Evolutionary conservation across 1,140 invertebrate genomes (phyloP), one percentile per base, ranked within the genome.

Genomic region (Drosophila pruinosa): DNA sequence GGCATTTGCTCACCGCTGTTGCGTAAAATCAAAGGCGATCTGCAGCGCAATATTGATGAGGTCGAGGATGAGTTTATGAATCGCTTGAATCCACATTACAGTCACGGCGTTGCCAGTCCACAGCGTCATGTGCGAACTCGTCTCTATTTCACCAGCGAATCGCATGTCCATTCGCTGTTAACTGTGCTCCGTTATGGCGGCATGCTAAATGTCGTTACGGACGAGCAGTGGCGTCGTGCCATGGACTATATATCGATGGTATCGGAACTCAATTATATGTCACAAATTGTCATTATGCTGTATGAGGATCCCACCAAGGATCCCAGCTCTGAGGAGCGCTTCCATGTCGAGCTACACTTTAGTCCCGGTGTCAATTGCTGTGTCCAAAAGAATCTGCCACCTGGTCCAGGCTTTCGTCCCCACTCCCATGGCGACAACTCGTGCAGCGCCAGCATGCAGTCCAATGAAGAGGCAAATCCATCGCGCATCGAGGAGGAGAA

Each of bases 261-360:
- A 0, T 97, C 98, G 0, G 99, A 99, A 92, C 93, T 99, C 1
- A 99, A 99, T 92, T 99, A 99, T 91, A 98, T 99, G 96, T 99
- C 98, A 0, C 99, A 99, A 92, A 97, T 99, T 50, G 98, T 99
- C 0, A 97, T 99, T 3, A 99, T 99, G 98, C 92, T 99, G n/a
- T 99, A 99, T 91, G 98, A 99, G 92, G 98, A 99, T 92, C 98
- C 98, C 3, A 99, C 97, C 0, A 99, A 99, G 92, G 97, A 97
- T 92, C 96, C 96, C 0, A 94, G 93, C 34, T 97, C 96, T 8
- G 96, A 98, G 86, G 96, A 97, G 92, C 94, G 97, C 69, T 99
- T 99, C 91, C 98, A 99, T 90, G 97, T 99, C 34, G 98, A 99
- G 92, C 92, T 99, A 10, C 98, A 99, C 92, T 99, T 99, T 89